Percentiles rank a stretch among this genome's conserved stretches.
phyloP scores from a whole-genome alignment of 2,113 vertebrate genomes.

The Ochotona princeps region DNA sequence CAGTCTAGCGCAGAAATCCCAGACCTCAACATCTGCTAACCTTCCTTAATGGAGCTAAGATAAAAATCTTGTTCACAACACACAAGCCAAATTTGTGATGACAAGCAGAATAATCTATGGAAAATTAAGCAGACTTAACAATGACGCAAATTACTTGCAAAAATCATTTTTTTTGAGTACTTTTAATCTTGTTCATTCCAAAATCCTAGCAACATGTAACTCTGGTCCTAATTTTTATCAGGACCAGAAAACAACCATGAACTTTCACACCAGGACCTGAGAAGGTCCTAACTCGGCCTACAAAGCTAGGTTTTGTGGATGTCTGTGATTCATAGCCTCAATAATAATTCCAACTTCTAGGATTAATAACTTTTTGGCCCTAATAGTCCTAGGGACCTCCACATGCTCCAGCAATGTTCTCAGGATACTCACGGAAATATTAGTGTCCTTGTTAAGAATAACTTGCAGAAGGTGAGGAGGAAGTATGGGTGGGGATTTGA shows the following conservation, averaged over 20 bases:
- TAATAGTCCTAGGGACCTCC: not conserved
- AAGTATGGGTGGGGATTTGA: slow-evolving; percentile 97
- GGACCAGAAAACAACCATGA: not conserved
- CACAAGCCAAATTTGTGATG: not conserved
- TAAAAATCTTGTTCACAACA: slow-evolving; percentile 21
- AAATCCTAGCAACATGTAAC: not conserved
- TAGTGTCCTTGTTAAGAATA: slow-evolving; percentile 99
- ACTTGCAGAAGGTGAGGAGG: slow-evolving; percentile 99
- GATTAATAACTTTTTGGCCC: not conserved
- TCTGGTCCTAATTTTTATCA: slow-evolving; percentile 11
- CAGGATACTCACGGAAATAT: slow-evolving; percentile 93
- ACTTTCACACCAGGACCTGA: not conserved
- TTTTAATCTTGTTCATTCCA: not conserved
- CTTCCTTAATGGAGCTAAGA: not conserved
- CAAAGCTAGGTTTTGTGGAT: not conserved
- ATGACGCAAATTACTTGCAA: not conserved
- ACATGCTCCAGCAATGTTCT: not conserved
- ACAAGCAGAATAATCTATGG: slow-evolving; percentile 3
- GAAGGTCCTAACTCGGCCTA: not conserved
- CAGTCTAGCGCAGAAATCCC: slow-evolving; percentile 22
- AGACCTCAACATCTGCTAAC: not conserved
- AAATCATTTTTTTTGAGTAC: not conserved
- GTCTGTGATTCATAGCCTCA: not conserved
- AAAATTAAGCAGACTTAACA: not conserved
- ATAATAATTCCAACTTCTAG: not conserved